phyloP scores from a whole-genome alignment of 2,797 vertebrate genomes.

The Cirrhinus mrigala region DNA sequence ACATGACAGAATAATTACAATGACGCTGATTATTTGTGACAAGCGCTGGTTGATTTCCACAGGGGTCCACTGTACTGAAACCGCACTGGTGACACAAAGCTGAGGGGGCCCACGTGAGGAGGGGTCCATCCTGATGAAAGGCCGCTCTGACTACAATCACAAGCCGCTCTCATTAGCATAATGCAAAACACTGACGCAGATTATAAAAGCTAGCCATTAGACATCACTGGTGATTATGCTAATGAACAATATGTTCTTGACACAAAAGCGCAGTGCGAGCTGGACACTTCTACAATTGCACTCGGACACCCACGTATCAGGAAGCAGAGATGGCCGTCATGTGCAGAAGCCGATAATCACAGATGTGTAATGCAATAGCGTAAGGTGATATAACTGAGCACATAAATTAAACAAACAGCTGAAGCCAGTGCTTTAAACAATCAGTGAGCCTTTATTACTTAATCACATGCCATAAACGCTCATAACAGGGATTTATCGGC shows the following conservation, averaged over 20 bases:
- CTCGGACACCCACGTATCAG: background rate
- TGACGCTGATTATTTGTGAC: slow-evolving; percentile 70
- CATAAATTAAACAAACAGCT: slow-evolving; percentile 19
- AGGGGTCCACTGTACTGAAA: slow-evolving; percentile 70
- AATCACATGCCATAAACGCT: slow-evolving; percentile 30
- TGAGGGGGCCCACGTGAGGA: background rate
- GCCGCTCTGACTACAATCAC: slow-evolving; percentile 64
- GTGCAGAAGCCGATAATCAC: slow-evolving; percentile 15
- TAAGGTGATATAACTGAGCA: background rate
- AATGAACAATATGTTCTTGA: slow-evolving; percentile 26
- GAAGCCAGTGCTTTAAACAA: background rate
- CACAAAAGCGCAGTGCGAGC: slow-evolving; percentile 12
- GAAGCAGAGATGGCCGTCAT: background rate
- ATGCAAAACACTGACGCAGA: slow-evolving; percentile 42
- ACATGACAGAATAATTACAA: slow-evolving; percentile 60
- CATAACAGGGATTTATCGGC: slow-evolving; percentile 2
- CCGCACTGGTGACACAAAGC: slow-evolving; percentile 48
- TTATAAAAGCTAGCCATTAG: slow-evolving; percentile 14
- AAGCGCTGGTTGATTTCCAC: slow-evolving; percentile 71
- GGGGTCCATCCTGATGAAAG: slow-evolving; percentile 60
- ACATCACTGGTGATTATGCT: slow-evolving; percentile 35
- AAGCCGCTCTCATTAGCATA: slow-evolving; percentile 61
- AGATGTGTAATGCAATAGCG: slow-evolving; percentile 12
- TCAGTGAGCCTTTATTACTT: slow-evolving; percentile 19
- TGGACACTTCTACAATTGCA: background rate